These are phyloP conservation scores for Prunella fulvescens DNA, from an alignment of 2,113 vertebrate genomes.

Conservation along the genomic window DNA sequence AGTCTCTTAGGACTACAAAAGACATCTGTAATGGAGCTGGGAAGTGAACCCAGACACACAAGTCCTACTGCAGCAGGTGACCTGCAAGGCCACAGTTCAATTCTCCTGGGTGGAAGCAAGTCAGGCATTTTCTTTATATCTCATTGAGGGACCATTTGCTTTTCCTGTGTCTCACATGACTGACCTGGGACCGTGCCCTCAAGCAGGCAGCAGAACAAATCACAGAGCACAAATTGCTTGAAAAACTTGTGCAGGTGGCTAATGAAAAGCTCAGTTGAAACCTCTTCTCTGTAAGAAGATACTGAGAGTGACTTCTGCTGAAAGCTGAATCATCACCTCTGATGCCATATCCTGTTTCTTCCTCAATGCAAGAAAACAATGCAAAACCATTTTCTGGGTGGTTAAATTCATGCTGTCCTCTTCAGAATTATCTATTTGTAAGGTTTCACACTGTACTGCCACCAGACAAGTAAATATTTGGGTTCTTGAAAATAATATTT, in stretches of 20 bases:
- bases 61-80: not conserved
- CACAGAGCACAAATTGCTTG: not conserved
- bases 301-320: not conserved
- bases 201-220: conserved; percentile 14
- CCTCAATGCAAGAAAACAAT: not conserved
- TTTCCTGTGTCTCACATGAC: not conserved
- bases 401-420: not conserved
- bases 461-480: not conserved
- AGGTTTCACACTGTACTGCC: not conserved
- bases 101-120: not conserved
- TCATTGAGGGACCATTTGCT: not conserved
- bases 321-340: not conserved
- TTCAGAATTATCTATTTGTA: not conserved
- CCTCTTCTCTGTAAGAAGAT: not conserved
- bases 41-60: not conserved
- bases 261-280: not conserved
- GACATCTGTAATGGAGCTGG: not conserved
- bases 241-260: not conserved
- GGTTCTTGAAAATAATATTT: not conserved
- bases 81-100: not conserved
- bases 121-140: not conserved
- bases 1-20: not conserved
- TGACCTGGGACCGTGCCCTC: conserved; percentile 1
- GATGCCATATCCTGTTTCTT: not conserved
- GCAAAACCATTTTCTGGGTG: not conserved